Base-by-base conservation (phyloP, 1,140 invertebrate genomes). In the Macrobrachium rosenbergii region DNA sequence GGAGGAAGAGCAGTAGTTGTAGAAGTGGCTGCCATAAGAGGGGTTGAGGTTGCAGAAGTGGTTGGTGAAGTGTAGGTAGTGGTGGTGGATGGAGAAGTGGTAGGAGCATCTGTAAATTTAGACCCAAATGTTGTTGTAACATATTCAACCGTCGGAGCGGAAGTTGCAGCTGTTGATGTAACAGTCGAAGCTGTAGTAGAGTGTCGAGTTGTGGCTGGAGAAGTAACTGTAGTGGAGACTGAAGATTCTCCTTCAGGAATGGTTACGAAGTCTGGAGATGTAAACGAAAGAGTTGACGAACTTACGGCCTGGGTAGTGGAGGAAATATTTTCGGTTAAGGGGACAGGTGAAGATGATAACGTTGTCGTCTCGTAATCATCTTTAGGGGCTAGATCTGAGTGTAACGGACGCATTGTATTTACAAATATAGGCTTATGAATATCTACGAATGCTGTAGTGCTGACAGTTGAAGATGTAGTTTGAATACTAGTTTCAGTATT, bases 1-100 rank as follows among this genome's bases (percentile, higher is more conserved):
- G 80, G 52, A 67, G 43, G 37, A n/a, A 37, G 67, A 21, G 64
- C 58, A 43, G 80, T 82, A 21, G 43, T 17, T 21, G 79, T 43
- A 43, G 64, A 52, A 69, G 37, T 67, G 16, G 82, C 3, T 28
- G 19, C 5, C 28, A 45, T 0, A 69, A 28, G 17, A 28, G 52
- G 28, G 12, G 17, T 59, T 2, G 17, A 23, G n/a, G 67, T 72
- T 23, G n/a, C 12, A 60, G 28, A 0, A 58, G 82, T 83, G 58
- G 82, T 75, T 37, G 82, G 11, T 28, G 67, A 19, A 45, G 19
- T 10, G 23, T 43, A 28, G 8, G 69, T 83, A n/a, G 80, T 28
- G 19, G 67, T 58, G 72, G 45, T 21, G 60, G 64, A 10, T 21
- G 28, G 17, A 59, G 62, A 37, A 2, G 81, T 73, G 21, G 21